Conservation (phyloP, 1,140 invertebrate species). For the Drosophila asahinai region DNA sequence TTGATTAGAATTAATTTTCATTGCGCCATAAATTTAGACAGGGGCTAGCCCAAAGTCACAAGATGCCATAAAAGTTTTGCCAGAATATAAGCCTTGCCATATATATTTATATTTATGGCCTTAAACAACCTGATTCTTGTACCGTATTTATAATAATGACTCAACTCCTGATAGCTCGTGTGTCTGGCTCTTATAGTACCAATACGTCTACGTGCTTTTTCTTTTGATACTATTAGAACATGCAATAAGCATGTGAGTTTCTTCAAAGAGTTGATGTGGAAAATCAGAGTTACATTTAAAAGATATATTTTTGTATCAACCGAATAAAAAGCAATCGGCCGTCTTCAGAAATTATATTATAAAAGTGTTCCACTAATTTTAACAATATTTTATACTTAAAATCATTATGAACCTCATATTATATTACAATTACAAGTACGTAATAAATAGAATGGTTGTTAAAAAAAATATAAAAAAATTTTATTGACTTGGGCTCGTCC, state of each 20-base stretch:
- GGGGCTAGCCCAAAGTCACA: conserved; percentile 27
- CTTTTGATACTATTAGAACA: background rate
- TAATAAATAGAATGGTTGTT: background rate
- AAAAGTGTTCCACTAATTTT: too few species aligned
- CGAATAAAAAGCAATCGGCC: background rate
- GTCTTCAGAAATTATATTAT: background rate
- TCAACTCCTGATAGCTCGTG: conserved; percentile 22
- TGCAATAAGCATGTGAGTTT: too few species aligned
- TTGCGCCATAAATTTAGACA: conserved; percentile 60
- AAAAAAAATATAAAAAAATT: conserved; percentile 22
- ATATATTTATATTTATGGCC: conserved; percentile 36
- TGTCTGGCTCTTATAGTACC: conserved; percentile 12
- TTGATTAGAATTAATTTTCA: conserved; percentile 73
- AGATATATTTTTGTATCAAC: too few species aligned
- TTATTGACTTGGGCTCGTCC: conserved; percentile 86
- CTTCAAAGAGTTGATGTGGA: background rate
- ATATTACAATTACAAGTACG: background rate
- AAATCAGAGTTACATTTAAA: too few species aligned
- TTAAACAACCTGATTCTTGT: conserved; percentile 35
- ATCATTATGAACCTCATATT: background rate
- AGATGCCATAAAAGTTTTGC: conserved; percentile 44
- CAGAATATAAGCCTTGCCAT: conserved; percentile 28
- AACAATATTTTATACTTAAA: background rate
- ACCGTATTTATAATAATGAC: conserved; percentile 41
- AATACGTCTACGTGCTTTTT: conserved; percentile 7